Conservation (phyloP, 2,797 vertebrate genomes). For the Menidia menidia region DNA sequence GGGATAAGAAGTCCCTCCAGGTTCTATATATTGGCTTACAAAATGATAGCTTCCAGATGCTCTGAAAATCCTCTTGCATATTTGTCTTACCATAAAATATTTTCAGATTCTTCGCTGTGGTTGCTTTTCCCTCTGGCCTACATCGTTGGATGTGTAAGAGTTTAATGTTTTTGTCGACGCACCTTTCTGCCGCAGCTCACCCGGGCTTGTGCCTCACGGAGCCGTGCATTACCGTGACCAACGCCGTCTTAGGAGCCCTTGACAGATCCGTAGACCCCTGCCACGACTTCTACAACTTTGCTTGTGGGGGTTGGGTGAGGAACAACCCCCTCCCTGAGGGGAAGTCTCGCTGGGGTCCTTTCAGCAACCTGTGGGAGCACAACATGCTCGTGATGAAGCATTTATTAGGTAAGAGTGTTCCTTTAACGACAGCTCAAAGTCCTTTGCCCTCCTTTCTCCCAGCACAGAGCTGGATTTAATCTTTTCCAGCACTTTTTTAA, state of each 20-base stretch:
- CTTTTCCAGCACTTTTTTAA: conserved; percentile 9
- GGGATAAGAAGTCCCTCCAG: conserved; percentile 32
- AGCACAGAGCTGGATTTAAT: neutral
- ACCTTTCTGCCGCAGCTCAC: conserved; percentile 74
- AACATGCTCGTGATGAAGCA: conserved; percentile 97
- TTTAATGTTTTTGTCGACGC: neutral
- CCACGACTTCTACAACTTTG: conserved; percentile 93
- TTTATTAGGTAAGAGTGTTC: conserved; percentile 86
- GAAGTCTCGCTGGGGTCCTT: conserved; percentile 95
- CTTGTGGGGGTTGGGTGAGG: conserved; percentile 95
- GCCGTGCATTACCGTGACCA: conserved; percentile 90
- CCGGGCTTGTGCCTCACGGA: conserved; percentile 87
- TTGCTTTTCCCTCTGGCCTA: conserved; percentile 5
- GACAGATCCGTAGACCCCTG: conserved; percentile 92
- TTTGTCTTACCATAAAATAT: conserved; percentile 41
- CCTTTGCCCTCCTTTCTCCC: conserved; percentile 8
- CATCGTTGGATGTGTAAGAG: neutral
- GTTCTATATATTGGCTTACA: conserved; percentile 46
- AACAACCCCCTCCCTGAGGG: conserved; percentile 94
- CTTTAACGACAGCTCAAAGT: neutral
- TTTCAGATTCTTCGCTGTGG: conserved; percentile 21
- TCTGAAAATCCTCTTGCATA: conserved; percentile 32
- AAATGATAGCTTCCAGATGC: conserved; percentile 66
- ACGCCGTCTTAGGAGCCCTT: conserved; percentile 87
- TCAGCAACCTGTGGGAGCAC: conserved; percentile 96